These are phyloP conservation scores for Petrophora chlorosata DNA, from an alignment of 2,888 invertebrate genomes.

Conservation along the genomic window DNA sequence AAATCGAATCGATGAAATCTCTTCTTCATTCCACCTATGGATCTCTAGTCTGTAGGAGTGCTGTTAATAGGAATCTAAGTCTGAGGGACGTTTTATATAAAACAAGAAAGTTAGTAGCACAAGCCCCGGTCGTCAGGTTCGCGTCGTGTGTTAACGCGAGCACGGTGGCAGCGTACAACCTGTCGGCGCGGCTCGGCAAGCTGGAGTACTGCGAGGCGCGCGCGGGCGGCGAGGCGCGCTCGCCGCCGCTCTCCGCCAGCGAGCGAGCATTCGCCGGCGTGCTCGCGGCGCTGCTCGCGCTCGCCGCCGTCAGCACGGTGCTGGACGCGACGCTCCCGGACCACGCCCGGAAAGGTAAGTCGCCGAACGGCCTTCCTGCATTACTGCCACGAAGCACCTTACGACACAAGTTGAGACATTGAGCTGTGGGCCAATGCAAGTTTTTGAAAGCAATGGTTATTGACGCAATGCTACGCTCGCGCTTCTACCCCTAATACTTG, in stretches of 20 bases:
- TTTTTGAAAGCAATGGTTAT: too few species aligned
- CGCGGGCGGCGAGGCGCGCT: constrained; percentile 9
- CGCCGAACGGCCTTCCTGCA: background rate
- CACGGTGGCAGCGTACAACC: constrained; percentile 54
- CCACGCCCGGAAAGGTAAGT: constrained; percentile 62
- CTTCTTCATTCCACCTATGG: too few species aligned
- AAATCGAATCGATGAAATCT: too few species aligned
- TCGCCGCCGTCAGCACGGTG: constrained; percentile 59
- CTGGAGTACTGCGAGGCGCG: constrained; percentile 65
- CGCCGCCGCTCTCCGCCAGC: constrained; percentile 40
- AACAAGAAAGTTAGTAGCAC: too few species aligned
- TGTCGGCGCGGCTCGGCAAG: constrained; percentile 60
- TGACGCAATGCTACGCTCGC: too few species aligned
- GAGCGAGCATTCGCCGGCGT: constrained; percentile 58
- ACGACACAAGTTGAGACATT: too few species aligned
- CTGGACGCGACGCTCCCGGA: constrained; percentile 63
- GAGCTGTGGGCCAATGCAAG: too few species aligned
- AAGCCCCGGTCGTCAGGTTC: constrained; percentile 61
- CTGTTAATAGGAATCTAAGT: too few species aligned
- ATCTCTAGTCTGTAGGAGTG: too few species aligned
- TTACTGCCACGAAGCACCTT: background rate
- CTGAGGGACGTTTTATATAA: too few species aligned
- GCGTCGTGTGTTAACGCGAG: constrained; percentile 66
- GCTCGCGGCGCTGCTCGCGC: constrained; percentile 57
- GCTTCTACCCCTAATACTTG: too few species aligned